phyloP scores from a whole-genome alignment of 2,113 vertebrate genomes.

The Gopherus evgoodei region DNA sequence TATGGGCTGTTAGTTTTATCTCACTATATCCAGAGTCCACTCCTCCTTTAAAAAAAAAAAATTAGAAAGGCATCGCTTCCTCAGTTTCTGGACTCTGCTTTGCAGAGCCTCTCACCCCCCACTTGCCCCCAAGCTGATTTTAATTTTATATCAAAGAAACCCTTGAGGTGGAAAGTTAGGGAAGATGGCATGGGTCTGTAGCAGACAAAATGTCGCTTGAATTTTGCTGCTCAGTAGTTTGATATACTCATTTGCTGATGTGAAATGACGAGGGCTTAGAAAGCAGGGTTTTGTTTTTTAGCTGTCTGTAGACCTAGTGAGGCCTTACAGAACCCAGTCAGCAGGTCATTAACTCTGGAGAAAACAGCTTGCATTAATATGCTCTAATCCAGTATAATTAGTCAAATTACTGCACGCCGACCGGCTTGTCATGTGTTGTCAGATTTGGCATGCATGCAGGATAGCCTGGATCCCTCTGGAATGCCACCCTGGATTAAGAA shows the following conservation, averaged over 20 bases:
- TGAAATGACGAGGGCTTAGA: slow-evolving; percentile 86
- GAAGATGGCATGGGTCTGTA: slow-evolving; percentile 76
- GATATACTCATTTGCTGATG: slow-evolving; percentile 90
- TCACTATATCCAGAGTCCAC: neutral
- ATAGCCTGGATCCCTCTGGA: slow-evolving; percentile 88
- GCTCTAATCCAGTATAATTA: slow-evolving; percentile 99
- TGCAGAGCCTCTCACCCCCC: neutral
- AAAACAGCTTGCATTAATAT: slow-evolving; percentile 99
- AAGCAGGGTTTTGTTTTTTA: slow-evolving; percentile 86
- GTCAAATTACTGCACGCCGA: slow-evolving; percentile 96
- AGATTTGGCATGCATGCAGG: slow-evolving; percentile 91
- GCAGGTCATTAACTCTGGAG: slow-evolving; percentile 95
- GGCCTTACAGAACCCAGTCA: slow-evolving; percentile 85
- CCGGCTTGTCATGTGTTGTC: slow-evolving; percentile 96
- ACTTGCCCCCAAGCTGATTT: slow-evolving; percentile 64
- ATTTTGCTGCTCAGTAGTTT: slow-evolving; percentile 86
- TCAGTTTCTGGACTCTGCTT: slow-evolving; percentile 46
- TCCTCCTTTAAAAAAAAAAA: neutral
- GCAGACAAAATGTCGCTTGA: slow-evolving; percentile 84
- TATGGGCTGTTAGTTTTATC: neutral
- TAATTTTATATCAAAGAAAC: slow-evolving; percentile 85
- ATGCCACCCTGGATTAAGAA: slow-evolving; percentile 82
- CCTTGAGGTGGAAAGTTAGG: slow-evolving; percentile 83
- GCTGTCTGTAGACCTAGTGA: slow-evolving; percentile 84
- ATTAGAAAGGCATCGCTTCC: neutral